A percentile compares a stretch with the other conserved stretches of the same genome.
phyloP scores from a whole-genome alignment of 2,888 invertebrate genomes.

The Kuschelorhynchus macadamiae region DNA sequence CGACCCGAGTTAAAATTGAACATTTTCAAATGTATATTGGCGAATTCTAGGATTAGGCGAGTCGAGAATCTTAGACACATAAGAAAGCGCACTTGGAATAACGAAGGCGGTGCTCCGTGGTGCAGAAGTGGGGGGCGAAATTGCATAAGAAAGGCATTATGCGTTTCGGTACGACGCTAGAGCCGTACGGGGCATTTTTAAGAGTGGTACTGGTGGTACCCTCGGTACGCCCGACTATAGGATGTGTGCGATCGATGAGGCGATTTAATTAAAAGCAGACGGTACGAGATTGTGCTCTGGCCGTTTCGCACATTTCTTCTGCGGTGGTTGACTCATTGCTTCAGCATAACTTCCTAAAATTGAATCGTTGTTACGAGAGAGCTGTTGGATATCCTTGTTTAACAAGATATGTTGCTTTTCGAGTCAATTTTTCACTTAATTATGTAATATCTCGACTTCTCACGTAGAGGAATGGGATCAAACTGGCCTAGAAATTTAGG shows the following conservation, averaged over 20 bases:
- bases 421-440: no score
- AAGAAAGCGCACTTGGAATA: conserved; percentile 58
- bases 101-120: conserved; percentile 45
- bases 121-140: conserved; percentile 37
- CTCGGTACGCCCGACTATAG: conserved; percentile 29
- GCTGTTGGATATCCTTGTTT: no score
- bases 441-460: no score
- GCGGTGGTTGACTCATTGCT: background rate
- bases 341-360: no score
- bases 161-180: conserved; percentile 48
- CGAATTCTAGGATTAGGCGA: conserved; percentile 57
- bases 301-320: conserved; percentile 19
- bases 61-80: conserved; percentile 66
- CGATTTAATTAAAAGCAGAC: conserved; percentile 32
- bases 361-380: no score
- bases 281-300: conserved; percentile 9
- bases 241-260: conserved; percentile 25
- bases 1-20: conserved; percentile 46
- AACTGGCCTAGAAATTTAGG: no score
- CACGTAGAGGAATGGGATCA: no score
- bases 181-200: background rate
- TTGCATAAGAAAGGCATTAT: conserved; percentile 54
- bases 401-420: no score
- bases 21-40: conserved; percentile 50
- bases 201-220: conserved; percentile 22